Conservation (phyloP, 1,140 invertebrate species). For the Amphibalanus amphitrite region DNA sequence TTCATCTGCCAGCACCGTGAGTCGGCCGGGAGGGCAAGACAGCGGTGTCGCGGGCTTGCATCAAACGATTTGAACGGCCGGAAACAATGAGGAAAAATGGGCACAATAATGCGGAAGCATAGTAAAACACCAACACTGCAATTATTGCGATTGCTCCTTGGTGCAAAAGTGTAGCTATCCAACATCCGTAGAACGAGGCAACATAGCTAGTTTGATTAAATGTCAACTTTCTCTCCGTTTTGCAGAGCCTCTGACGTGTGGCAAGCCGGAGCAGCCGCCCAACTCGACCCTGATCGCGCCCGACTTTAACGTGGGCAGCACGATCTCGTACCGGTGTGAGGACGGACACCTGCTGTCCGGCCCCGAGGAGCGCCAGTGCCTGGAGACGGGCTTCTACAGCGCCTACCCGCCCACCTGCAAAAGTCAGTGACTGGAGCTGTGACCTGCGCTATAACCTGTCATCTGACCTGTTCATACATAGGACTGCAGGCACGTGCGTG, state of each 20-base stretch:
- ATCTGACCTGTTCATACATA: not conserved
- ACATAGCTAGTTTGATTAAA: not conserved
- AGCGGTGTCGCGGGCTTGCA: too few relatives aligned
- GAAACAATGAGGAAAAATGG: too few relatives aligned
- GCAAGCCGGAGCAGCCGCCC: slow-evolving; percentile 73
- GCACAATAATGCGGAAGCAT: too few relatives aligned
- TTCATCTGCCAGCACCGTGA: slow-evolving; percentile 89
- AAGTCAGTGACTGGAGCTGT: slow-evolving; percentile 40
- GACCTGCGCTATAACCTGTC: not conserved
- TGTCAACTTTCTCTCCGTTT: not conserved
- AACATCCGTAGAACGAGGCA: not conserved
- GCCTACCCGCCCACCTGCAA: slow-evolving; percentile 85
- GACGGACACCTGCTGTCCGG: slow-evolving; percentile 70
- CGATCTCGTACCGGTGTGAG: slow-evolving; percentile 73
- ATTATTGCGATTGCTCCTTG: too few relatives aligned
- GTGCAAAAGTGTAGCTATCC: slow-evolving; percentile 1
- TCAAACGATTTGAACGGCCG: too few relatives aligned
- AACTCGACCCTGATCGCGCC: slow-evolving; percentile 66
- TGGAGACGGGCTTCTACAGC: slow-evolving; percentile 82
- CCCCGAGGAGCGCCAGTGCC: slow-evolving; percentile 58
- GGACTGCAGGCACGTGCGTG: too few relatives aligned
- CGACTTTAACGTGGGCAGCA: slow-evolving; percentile 59
- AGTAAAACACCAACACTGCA: too few relatives aligned
- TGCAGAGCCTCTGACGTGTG: slow-evolving; percentile 76
- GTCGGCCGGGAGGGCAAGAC: too few relatives aligned